A percentile compares a stretch with the other conserved stretches of the same genome.
These are phyloP conservation scores for Volucella inanis DNA, from an alignment of 2,888 invertebrate species.

Conservation along the genomic window DNA sequence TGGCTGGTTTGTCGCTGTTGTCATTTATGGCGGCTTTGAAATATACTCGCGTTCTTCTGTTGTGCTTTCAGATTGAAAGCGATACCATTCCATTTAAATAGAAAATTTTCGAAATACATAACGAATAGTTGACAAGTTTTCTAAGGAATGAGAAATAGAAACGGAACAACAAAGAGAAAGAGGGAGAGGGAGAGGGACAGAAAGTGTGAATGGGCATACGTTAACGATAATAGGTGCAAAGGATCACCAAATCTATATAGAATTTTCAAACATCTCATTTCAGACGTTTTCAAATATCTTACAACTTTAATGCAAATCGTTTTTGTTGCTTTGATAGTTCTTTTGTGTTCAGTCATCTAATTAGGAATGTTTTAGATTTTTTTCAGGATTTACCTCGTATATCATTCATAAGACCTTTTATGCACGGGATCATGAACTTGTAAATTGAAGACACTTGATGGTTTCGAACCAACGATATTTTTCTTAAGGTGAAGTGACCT, in stretches of 20 bases:
- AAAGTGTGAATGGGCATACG: neutral
- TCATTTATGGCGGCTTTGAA: slow-evolving; percentile 54
- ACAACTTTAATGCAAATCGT: slow-evolving; percentile 10
- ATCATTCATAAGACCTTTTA: too few species aligned
- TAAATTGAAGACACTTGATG: too few species aligned
- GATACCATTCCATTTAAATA: slow-evolving; percentile 52
- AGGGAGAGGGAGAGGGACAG: too few species aligned
- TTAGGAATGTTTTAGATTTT: too few species aligned
- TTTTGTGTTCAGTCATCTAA: too few species aligned
- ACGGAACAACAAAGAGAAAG: neutral
- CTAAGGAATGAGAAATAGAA: neutral
- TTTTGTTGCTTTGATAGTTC: neutral
- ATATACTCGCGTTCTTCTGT: slow-evolving; percentile 45
- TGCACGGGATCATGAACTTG: too few species aligned
- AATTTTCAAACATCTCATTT: slow-evolving; percentile 27
- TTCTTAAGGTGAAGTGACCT: too few species aligned
- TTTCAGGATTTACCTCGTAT: too few species aligned
- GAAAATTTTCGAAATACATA: slow-evolving; percentile 47
- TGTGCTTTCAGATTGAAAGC: slow-evolving; percentile 60
- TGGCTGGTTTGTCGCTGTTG: slow-evolving; percentile 62
- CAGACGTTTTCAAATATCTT: neutral
- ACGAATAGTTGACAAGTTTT: slow-evolving; percentile 39
- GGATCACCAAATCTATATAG: slow-evolving; percentile 3
- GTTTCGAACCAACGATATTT: too few species aligned
- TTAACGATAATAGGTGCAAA: too few species aligned